phyloP scores from a whole-genome alignment of 2,113 vertebrate genomes.

The Noturus placidus region DNA sequence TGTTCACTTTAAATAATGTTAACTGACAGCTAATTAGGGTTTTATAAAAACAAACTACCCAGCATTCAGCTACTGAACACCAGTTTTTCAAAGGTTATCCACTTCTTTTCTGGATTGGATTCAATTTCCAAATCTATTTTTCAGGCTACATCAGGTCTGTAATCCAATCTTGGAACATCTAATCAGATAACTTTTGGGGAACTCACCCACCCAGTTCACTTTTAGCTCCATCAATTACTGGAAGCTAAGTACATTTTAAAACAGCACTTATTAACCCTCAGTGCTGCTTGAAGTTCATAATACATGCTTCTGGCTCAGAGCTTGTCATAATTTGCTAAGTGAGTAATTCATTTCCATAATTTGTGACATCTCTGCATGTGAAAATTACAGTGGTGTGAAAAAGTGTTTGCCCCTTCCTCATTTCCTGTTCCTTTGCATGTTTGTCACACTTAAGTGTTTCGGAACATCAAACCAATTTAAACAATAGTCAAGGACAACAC shows the following conservation, averaged over 20 bases:
- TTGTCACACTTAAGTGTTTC: too few species aligned
- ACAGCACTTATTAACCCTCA: neutral
- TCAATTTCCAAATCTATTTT: neutral
- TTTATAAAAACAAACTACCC: neutral
- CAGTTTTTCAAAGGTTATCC: neutral
- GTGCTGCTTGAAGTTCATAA: neutral
- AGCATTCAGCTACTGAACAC: neutral
- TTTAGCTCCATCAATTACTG: neutral
- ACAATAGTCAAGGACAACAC: too few species aligned
- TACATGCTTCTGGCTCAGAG: neutral
- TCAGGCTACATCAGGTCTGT: neutral
- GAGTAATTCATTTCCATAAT: neutral
- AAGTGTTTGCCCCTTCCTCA: too few species aligned
- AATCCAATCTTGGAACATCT: conserved; percentile 20
- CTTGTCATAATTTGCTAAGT: neutral
- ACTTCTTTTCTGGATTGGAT: conserved; percentile 9
- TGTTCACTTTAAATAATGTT: neutral
- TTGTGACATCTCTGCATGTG: neutral
- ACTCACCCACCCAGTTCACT: neutral
- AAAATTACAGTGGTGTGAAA: too few species aligned
- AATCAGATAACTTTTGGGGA: conserved; percentile 15
- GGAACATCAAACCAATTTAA: too few species aligned
- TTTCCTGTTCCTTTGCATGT: too few species aligned
- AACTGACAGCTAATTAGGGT: neutral
- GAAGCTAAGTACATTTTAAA: neutral